phyloP scores from a whole-genome alignment of 2,797 vertebrate genomes.

The Podarcis siculus region DNA sequence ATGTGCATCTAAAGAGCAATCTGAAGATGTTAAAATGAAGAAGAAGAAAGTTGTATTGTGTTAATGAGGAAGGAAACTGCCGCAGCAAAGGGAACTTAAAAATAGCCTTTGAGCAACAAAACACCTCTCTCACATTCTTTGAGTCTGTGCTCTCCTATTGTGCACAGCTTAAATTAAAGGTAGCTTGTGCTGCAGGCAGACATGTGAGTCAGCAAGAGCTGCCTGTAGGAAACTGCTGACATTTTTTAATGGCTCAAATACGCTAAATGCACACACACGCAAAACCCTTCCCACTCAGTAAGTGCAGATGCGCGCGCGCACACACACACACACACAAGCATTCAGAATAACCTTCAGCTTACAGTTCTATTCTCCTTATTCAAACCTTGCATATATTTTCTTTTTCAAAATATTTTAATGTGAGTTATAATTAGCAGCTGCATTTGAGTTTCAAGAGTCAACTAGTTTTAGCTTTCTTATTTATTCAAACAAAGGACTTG shows the following conservation, averaged over 20 bases:
- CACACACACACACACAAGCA: slow-evolving; percentile 32
- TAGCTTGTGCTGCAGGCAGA: slow-evolving; percentile 71
- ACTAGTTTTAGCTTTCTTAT: slow-evolving; percentile 70
- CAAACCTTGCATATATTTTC: slow-evolving; percentile 52
- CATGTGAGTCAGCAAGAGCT: slow-evolving; percentile 82
- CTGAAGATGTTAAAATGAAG: neutral
- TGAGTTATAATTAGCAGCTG: slow-evolving; percentile 65
- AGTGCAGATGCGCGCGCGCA: neutral
- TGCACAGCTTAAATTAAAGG: slow-evolving; percentile 68
- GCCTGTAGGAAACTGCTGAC: slow-evolving; percentile 83
- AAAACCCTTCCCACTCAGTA: neutral
- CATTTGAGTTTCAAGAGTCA: slow-evolving; percentile 68
- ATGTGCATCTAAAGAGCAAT: neutral
- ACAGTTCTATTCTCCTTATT: slow-evolving; percentile 76
- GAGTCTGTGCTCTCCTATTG: slow-evolving; percentile 55
- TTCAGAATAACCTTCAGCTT: slow-evolving; percentile 70
- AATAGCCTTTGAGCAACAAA: slow-evolving; percentile 62
- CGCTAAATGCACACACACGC: slow-evolving; percentile 55
- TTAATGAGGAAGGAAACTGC: slow-evolving; percentile 49
- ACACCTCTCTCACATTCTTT: slow-evolving; percentile 45
- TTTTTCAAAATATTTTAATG: slow-evolving; percentile 43
- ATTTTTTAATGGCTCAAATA: slow-evolving; percentile 71
- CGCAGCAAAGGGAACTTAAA: slow-evolving; percentile 66
- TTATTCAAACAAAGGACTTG: slow-evolving; percentile 57
- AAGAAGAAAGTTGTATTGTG: neutral